Evolutionary conservation across 2,797 vertebrate species (phyloP).

Genomic region (Malacoraja senta): DNA sequence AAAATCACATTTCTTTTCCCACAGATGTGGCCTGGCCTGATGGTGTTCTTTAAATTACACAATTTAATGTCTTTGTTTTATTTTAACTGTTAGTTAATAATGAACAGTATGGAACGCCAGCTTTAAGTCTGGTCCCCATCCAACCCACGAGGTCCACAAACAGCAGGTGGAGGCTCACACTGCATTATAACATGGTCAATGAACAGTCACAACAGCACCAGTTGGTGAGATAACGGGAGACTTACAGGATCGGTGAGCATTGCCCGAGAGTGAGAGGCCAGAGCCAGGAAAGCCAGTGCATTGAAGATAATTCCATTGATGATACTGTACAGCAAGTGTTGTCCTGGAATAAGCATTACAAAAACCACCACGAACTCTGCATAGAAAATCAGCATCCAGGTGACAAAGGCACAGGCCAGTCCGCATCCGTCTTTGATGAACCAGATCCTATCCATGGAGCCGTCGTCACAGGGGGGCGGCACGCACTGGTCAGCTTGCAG

Average conservation of each 20-base stretch:
- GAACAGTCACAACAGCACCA: too few relatives aligned
- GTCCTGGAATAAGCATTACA: slow-evolving; percentile 83
- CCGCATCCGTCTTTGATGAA: slow-evolving; percentile 95
- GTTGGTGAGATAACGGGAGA: slow-evolving; percentile 41
- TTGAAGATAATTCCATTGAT: slow-evolving; percentile 88
- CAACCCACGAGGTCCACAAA: background rate
- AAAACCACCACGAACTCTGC: slow-evolving; percentile 95
- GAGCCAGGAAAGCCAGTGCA: slow-evolving; percentile 79
- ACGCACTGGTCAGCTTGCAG: slow-evolving; percentile 83
- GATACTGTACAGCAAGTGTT: slow-evolving; percentile 74
- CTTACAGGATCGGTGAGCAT: slow-evolving; percentile 98
- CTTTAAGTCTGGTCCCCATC: too few relatives aligned
- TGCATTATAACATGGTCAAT: background rate
- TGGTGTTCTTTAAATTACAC: too few relatives aligned
- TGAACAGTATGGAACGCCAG: too few relatives aligned
- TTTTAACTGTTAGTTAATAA: too few relatives aligned
- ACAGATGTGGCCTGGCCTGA: too few relatives aligned
- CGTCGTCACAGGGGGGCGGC: slow-evolving; percentile 67
- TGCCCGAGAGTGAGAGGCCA: slow-evolving; percentile 84
- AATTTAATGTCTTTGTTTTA: too few relatives aligned
- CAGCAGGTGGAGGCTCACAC: background rate
- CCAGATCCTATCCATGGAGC: slow-evolving; percentile 77
- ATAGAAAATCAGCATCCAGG: slow-evolving; percentile 90
- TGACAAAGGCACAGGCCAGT: slow-evolving; percentile 84
- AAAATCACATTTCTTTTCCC: too few relatives aligned